phyloP scores from a whole-genome alignment of 2,888 invertebrate genomes.

The Schizotus pectinicornis region DNA sequence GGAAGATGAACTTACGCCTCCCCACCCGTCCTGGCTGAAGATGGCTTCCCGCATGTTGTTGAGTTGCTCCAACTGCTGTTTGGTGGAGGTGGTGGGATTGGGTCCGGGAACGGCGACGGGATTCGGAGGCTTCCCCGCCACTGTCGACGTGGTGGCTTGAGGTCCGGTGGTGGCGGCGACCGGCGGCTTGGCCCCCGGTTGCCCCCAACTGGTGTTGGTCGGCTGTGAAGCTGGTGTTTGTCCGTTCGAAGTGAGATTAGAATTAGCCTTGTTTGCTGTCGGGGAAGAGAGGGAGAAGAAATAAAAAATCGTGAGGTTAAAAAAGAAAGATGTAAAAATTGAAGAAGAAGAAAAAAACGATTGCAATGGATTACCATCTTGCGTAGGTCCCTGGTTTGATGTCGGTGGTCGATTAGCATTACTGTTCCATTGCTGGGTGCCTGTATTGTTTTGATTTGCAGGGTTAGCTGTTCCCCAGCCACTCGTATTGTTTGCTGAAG shows the following conservation, averaged over 20 bases:
- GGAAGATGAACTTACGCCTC: conserved; percentile 72
- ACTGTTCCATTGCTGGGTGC: conserved; percentile 57
- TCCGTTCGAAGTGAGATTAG: conserved; percentile 59
- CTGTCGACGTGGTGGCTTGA: conserved; percentile 5
- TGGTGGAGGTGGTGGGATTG: conserved; percentile 70
- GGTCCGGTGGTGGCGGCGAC: conserved; percentile 28
- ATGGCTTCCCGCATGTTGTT: conserved; percentile 91
- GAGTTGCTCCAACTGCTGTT: conserved; percentile 84
- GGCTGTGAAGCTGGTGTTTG: conserved; percentile 57
- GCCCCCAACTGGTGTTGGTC: conserved; percentile 52
- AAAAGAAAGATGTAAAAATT: too few relatives aligned
- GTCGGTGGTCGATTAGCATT: conserved; percentile 55
- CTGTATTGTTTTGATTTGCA: conserved; percentile 54
- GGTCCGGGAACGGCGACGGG: conserved; percentile 28
- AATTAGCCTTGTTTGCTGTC: conserved; percentile 54
- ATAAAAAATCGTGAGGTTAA: too few relatives aligned
- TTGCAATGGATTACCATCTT: conserved; percentile 49
- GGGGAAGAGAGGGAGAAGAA: too few relatives aligned
- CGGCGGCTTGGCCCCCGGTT: conserved; percentile 40
- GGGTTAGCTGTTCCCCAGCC: conserved; percentile 62
- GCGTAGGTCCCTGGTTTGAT: conserved; percentile 50
- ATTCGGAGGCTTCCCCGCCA: conserved; percentile 21
- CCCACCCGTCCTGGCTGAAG: conserved; percentile 93
- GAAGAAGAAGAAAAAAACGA: conserved; percentile 7
- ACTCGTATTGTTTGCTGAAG: conserved; percentile 54